These are phyloP conservation scores for Sinopyrophorus schimmeli DNA, from an alignment of 2,888 invertebrate genomes.

Conservation along the genomic window DNA sequence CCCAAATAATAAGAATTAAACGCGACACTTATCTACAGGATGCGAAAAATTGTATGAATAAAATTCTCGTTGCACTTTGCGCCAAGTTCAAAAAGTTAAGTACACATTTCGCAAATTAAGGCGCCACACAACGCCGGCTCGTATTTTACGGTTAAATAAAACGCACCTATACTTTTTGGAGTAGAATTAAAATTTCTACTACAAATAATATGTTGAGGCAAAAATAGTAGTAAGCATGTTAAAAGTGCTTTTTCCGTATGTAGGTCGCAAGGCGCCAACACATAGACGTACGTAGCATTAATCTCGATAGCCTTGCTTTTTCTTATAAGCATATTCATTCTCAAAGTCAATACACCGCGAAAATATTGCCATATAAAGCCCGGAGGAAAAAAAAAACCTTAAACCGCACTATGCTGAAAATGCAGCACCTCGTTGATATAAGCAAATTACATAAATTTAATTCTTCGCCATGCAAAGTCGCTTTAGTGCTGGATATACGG, in stretches of 20 bases:
- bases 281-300: slow-evolving; percentile 22
- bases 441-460: slow-evolving; percentile 18
- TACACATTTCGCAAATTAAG: slow-evolving; percentile 35
- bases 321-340: slow-evolving; percentile 27
- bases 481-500: slow-evolving; percentile 15
- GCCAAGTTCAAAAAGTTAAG: slow-evolving; percentile 36
- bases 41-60: slow-evolving; percentile 4
- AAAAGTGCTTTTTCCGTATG: slow-evolving; percentile 37
- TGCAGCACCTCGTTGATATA: slow-evolving; percentile 19
- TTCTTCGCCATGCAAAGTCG: slow-evolving; percentile 14
- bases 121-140: slow-evolving; percentile 32
- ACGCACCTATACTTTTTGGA: slow-evolving; percentile 10
- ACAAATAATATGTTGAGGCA: background rate
- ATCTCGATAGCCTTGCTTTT: slow-evolving; percentile 40
- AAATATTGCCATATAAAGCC: slow-evolving; percentile 20
- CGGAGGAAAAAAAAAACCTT: too few species aligned
- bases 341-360: slow-evolving; percentile 43
- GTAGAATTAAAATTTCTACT: slow-evolving; percentile 4
- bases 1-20: too few species aligned
- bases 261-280: slow-evolving; percentile 40
- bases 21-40: slow-evolving; percentile 14
- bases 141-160: too few species aligned
- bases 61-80: slow-evolving; percentile 30
- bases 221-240: slow-evolving; percentile 31
- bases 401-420: slow-evolving; percentile 17